Percentiles rank a stretch among this genome's conserved stretches.
Conservation (phyloP, 2,113 vertebrate genomes). For the Scopus umbretta region DNA sequence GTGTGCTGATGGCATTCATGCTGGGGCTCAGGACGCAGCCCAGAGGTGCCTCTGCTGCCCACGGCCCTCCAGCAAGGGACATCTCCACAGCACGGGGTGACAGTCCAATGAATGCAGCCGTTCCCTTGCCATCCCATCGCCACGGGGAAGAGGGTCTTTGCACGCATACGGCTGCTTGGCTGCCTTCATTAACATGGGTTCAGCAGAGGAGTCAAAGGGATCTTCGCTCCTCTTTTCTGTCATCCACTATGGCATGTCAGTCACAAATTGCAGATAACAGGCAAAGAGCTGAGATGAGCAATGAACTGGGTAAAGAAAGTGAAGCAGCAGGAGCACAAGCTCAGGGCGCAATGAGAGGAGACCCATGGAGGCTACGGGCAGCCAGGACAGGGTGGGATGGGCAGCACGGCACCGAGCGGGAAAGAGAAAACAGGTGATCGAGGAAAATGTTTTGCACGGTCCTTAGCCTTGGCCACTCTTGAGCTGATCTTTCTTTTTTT, state of each 20-base stretch:
- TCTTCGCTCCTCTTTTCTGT: background rate
- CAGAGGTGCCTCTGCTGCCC: background rate
- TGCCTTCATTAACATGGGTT: background rate
- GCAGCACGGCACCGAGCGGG: background rate
- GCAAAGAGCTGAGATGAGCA: background rate
- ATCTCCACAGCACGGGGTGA: rapidly evolving
- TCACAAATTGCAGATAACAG: background rate
- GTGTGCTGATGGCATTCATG: background rate
- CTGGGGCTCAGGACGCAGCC: background rate
- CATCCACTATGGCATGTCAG: background rate
- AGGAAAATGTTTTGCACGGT: background rate
- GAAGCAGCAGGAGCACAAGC: background rate
- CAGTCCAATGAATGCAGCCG: rapidly evolving
- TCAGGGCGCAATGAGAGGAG: background rate
- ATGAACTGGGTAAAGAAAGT: background rate
- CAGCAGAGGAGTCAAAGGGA: background rate
- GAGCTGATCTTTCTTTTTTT: background rate
- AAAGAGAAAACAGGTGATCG: background rate
- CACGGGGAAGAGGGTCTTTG: rapidly evolving
- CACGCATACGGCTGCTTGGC: background rate
- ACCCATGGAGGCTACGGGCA: background rate
- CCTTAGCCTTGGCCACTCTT: background rate
- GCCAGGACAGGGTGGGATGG: background rate
- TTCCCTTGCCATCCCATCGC: background rate
- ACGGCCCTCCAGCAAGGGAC: background rate